Base-by-base conservation (phyloP, 2,113 vertebrate genomes). In the Nestor notabilis region DNA sequence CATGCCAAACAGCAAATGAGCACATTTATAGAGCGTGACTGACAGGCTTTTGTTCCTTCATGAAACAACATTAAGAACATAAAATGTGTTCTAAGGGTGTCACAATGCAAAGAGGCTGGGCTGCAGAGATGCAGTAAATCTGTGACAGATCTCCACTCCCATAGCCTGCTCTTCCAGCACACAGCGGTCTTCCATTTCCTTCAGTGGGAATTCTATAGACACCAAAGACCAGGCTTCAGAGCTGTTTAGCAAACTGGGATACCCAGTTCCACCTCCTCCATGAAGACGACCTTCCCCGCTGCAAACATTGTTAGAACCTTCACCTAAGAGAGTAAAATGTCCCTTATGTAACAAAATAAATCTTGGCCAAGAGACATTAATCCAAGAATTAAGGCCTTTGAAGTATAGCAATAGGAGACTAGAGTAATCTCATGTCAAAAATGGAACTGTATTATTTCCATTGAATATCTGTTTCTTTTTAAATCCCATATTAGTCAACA, bases 311-410 rank as follows among this genome's bases (percentile, higher is more conserved):
- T 65, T 87, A 46, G 37, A 91, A 69, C 17, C 13, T 76, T 24
- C 20, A 72, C 41, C 28, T 79, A 49, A 76, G 64, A 85, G 53
- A 94, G 86, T 74, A 90, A 95, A 93, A 85, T 66, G 53, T 72
- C 74, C 80, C 83, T 77, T 49, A 87, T 60, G 41, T 89, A 84
- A 58, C 79, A 87, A 86, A 81, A 31, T 23, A 95, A 95, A 94
- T 91, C 79, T 75, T 72, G 55, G 18, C 37, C 66, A 56, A 79
- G 52, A 92, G 81, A 93, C 66, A 43, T 91, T 95, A 97, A 95
- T 92, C 94, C 65, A 91, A 85, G 77, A 91, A 89, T 93, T 95
- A 91, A 89, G 53, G 41, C 41, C 77, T 97, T 95, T 94, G 87
- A 96, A 95, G 66, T 85, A 46, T 17, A 83, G 77, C 82, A 92